Evolutionary conservation across 2,888 invertebrate genomes (phyloP), one percentile per base, ranked within the genome.

Genomic region (Cataglyphis altisquamis): DNA sequence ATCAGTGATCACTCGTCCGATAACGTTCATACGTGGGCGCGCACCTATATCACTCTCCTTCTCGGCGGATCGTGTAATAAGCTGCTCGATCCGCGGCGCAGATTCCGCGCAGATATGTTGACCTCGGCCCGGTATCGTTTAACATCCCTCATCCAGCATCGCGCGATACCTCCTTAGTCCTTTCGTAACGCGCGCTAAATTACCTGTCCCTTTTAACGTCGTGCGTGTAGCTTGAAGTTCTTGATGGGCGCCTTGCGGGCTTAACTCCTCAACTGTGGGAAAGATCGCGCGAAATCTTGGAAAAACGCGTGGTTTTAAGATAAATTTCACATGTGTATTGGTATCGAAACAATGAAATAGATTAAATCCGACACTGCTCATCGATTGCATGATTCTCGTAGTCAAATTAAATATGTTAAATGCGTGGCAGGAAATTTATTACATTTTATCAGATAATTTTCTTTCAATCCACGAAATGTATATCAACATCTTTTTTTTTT

Each of bases 1-100:
- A 86, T 86, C 82, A 82, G 82, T 75, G 81, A 88, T 87, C 83
- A 48, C 18, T 8, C 70, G 67, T 12, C 18, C 57, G 84, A 83
- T 84, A 66, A 62, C 25, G 62, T 21, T 32, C 9, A 39, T 63
- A 86, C 60, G 89, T 89, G 84, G 87, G 84, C 63, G 86, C 78
- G 29, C 32, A 63, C 55, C 48, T 29, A 55, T 55, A 66, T 70
- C 63, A 66, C 68, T 87, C 70, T 55, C 25, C 36, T 48, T 48
- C 48, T 72, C 83, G 39, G 62, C 74, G 48, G 18, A 77, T 75
- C 64, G 15, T 39, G 78, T 78, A 85, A 85, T 83, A 77, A 87
- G 10, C 57, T 64, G 55, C 39, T 12, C 25, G 70, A 68, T 75
- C 25, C 12, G 67, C 52, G 78, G 21, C 60, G 68, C 64, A 67